Base-by-base conservation (phyloP, 2,113 vertebrate species). In the Coptodon bakossiorum region DNA sequence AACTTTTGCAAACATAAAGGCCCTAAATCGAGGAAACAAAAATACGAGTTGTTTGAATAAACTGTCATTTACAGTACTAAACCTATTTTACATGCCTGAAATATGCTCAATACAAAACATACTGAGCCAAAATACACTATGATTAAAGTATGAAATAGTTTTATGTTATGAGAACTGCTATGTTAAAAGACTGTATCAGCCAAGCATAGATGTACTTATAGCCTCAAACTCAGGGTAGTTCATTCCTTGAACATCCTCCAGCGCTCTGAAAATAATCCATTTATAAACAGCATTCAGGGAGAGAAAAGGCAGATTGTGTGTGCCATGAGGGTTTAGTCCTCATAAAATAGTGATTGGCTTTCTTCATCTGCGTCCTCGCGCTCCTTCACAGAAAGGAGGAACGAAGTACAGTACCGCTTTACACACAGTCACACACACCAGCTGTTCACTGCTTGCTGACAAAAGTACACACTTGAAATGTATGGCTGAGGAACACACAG, bases 271-370 rank as follows among this genome's bases (percentile, higher is more conserved):
- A 89, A 80, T 53, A 84, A 93, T 91, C 88, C 61, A 87, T 91
- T 87, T 86, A 53, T 80, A 83, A 90, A 82, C 56, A 59, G 73
- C 36, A 71, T 80, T 87, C 40, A 29, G 82, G 84, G 86, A 90
- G 86, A 68, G 80, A 52, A 90, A 59, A 80, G 57, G 61, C 53
- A 78, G 29, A 86, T 85, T 68, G 82, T 84, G 81, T 86, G 84
- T 88, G 48, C 81, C 81, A 81, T 50, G 80, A 90, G 86, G 86
- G 86, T 92, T 88, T 85, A 93, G 57, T 89, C 80, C 85, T 90
- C 85, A 91, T 93, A 5, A 92, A 95, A 89, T 89, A 93, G 92
- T 91, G 84, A 94, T 91, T 88, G 84, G 54, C 78, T 80, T 85
- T 86, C 82, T 82, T 31, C 57, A 29, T 57, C 59, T 2, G 52